Evolutionary conservation across 2,113 vertebrate genomes (phyloP), one percentile per base, ranked within the genome.

Genomic region (Amphiprion percula): DNA sequence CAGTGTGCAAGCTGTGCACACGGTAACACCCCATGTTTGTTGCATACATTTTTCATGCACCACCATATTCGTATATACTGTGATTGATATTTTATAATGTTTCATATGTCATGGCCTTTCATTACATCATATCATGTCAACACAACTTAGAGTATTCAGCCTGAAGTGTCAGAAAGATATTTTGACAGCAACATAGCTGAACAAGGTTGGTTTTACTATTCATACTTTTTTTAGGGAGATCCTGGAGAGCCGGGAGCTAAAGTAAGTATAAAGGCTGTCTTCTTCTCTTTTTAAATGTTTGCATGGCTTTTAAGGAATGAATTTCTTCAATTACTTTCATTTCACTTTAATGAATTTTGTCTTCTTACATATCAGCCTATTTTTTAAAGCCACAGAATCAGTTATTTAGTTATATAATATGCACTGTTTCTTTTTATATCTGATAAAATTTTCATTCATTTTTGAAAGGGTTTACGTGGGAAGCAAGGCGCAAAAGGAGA

Each of bases 401-500:
- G 23, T 68, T 71, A 19, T 56, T 66, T 56, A 50, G 54, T 58
- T 61, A 30, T 68, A 37, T 74, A 79, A 75, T 44, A 53, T 62
- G 19, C n/a, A 52, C 46, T 39, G 26, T 66, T 60, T 74, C 12
- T 55, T 79, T 68, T n/a, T 37, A 39, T 5, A 70, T 78, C 33
- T 80, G 47, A 87, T 74, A 30, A 61, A 16, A 15, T 67, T 30
- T 70, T 68, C 10, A 60, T 78, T 72, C 14, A 37, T 83, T 76
- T 90, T 65, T 74, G 12, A 82, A 85, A 97, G 97, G 97, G 96
- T 62, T 94, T 95, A 55, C 95, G 95, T 16, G 97, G 97, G 24
- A 97, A 94, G 77, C 91, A 65, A 0, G 96, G 96, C 39, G 41
- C 71, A 46, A 96, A 96, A 83, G 97, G 97, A 66, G 96, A 97